Conservation (phyloP, 2,888 invertebrate genomes). For the Lasioglossum marginatum region DNA sequence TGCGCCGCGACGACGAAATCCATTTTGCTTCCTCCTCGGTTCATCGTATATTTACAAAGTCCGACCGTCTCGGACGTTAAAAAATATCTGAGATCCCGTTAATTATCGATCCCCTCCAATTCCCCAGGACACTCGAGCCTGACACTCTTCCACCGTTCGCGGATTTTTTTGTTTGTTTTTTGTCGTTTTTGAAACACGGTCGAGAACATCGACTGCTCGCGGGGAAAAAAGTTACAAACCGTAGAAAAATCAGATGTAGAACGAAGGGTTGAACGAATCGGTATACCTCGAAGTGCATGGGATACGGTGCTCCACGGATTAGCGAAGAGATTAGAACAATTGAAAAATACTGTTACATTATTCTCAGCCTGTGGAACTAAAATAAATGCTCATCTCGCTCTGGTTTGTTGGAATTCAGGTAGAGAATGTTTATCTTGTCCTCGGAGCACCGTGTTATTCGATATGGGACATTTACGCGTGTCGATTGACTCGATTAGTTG, state of each 20-base stretch:
- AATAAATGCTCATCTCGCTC: not conserved
- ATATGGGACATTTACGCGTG: not conserved
- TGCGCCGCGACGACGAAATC: constrained; percentile 22
- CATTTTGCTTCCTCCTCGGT: not conserved
- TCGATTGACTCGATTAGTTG: not conserved
- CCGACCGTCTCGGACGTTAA: constrained; percentile 46
- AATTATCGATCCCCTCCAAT: constrained; percentile 42
- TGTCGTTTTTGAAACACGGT: constrained; percentile 1
- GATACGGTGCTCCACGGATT: constrained; percentile 7
- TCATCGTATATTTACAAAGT: constrained; percentile 56
- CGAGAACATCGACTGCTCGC: not conserved
- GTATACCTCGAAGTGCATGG: constrained; percentile 3
- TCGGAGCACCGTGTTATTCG: not conserved
- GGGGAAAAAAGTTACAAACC: constrained; percentile 23
- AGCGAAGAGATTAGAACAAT: too few species aligned
- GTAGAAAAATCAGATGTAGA: constrained; percentile 32
- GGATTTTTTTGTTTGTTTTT: not conserved
- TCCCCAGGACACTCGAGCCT: not conserved
- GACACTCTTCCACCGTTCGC: not conserved
- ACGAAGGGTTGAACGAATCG: not conserved
- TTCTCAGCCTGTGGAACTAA: too few species aligned
- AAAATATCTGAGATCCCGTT: constrained; percentile 62
- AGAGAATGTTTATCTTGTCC: not conserved
- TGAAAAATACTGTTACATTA: too few species aligned
- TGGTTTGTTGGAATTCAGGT: not conserved